Base-by-base conservation (phyloP, 2,113 vertebrate genomes). In the Thalassarche chlororhynchos region DNA sequence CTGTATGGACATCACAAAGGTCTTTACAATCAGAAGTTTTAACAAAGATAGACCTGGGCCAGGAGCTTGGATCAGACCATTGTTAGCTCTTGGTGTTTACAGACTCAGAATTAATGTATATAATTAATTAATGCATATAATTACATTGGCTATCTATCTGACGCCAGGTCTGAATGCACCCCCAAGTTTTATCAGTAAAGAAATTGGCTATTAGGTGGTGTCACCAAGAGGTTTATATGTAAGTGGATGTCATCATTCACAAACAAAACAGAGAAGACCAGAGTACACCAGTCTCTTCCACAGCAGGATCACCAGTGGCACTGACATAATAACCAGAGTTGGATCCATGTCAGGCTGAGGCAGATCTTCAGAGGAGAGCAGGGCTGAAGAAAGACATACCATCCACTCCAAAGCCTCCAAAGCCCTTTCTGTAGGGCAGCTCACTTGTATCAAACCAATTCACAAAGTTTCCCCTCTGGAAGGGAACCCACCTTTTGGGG, bases 261-360 rank as follows among this genome's bases (percentile, higher is more conserved):
- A 77, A 79, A 42, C 14, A 62, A 66, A 76, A 87, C 0, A 9
- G 21, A 28, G 31, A 77, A 34, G 26, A 28, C 5, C n/a, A 36
- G 16, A 81, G 54, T 24, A 36, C 21, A 13, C 2, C 2, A 28
- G 26, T n/a, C 29, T 26, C 29, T 20, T 64, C 26, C 42, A 38
- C 44, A 23, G 42, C 57, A 76, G 47, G n/a, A 46, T 24, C n/a
- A 72, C 10, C 52, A 76, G 34, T 44, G 83, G 54, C 82, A 49
- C 82, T 31, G 61, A 57, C 57, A 24, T 2, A 15, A 6, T 36
- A 44, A 9, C 23, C 5, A 0, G 14, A 55, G 26, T 0, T 47
- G 61, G 29, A 38, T 38, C 44, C 51, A 4, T 0, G 10, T 32
- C 23, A 29, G 28, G 26, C 47, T 36, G 47, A 71, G 65, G 47